Evolutionary conservation across 2,797 vertebrate species (phyloP).

Genomic region (Mormyrus hasselquistii): DNA sequence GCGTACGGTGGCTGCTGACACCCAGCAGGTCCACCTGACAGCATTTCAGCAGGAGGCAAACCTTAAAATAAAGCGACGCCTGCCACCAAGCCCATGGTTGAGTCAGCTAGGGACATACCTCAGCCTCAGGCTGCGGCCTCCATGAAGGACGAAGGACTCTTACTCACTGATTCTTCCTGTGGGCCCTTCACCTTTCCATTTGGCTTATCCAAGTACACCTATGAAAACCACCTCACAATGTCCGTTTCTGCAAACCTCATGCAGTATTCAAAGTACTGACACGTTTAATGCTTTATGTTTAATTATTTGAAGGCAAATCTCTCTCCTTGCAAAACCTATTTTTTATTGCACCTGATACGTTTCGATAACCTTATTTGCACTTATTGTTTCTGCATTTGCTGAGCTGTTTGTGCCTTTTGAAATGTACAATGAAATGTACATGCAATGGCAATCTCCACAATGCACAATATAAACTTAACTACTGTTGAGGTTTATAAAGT

Average conservation of each 20-base stretch:
- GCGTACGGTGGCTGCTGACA: neutral
- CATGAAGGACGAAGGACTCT: neutral
- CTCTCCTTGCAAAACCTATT: neutral
- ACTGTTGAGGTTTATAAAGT: neutral
- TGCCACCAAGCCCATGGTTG: neutral
- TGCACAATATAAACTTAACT: neutral
- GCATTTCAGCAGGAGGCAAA: neutral
- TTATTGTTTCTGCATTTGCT: neutral
- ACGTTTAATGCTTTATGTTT: neutral
- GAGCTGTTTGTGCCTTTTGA: neutral
- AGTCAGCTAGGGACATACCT: neutral
- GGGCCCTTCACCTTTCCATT: neutral
- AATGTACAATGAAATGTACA: neutral
- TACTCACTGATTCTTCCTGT: neutral
- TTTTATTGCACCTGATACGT: neutral
- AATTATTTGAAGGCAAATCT: neutral
- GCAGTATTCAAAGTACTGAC: neutral
- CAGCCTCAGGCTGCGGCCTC: neutral
- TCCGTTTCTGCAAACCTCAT: neutral
- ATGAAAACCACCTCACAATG: neutral
- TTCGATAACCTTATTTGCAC: neutral
- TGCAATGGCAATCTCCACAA: neutral
- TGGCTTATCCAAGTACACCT: neutral
- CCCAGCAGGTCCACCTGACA: slow-evolving; percentile 1
- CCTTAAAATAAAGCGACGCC: neutral